Evolutionary conservation across 1,140 invertebrate genomes (phyloP), one percentile per base, ranked within the genome.

Genomic region (Halesus radiatus): DNA sequence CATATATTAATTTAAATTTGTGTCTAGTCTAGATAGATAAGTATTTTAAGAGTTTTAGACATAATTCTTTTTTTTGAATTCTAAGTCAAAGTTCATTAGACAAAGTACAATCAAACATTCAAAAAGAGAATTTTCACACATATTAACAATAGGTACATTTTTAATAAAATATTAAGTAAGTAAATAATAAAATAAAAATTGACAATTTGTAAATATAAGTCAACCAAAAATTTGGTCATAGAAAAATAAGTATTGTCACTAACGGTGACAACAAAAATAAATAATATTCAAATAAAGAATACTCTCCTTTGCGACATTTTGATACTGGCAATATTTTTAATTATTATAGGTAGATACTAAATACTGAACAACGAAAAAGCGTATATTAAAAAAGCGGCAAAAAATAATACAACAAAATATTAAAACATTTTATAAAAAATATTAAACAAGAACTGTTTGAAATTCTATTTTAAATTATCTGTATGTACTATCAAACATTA

Each of bases 261-360:
- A 29, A 29, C 5, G 26, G 26, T 5, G 26, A 29, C 26, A 29
- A 29, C 5, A 29, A 29, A 29, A 29, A 29, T 29, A 29, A 29
- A 29, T 29, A 29, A 29, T 29, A 29, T 29, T 29, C 2, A 58
- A 58, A 18, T 58, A 58, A 20, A 58, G 22, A 58, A 58, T 20
- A 20, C n/a, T 29, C n/a, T 29, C 5, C 2, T 58, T 58, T 58
- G 54, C 22, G 54, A 58, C 54, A 58, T 22, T 37, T 58, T 58
- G 54, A 20, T 58, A 58, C 54, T 58, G 54, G 54, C 54, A 58
- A 58, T 22, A 58, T 58, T 58, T n/a, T n/a, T n/a, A n/a, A 58
- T 58, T 58, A 20, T 58, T 20, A 58, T 58, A 22, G n/a, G 18
- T 58, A 58, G 15, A 3, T n/a, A 58, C 16, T 37, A 37, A 37